phyloP scores from a whole-genome alignment of 2,797 vertebrate species.

The Vipera latastei region DNA sequence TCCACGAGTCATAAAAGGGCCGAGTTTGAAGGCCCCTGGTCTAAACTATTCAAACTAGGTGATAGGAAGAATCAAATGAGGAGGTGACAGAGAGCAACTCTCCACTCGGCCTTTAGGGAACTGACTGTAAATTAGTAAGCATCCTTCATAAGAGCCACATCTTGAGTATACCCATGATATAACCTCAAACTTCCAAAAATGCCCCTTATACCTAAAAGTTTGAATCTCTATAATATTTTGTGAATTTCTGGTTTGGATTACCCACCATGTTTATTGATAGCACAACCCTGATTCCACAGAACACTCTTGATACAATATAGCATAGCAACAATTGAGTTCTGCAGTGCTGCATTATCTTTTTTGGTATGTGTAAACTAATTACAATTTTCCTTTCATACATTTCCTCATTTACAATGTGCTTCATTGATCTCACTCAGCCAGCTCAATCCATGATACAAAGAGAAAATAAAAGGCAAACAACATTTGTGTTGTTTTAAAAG shows the following conservation, averaged over 20 bases:
- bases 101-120: not conserved
- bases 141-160: not conserved
- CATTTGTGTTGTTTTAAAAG: slow-evolving; percentile 43
- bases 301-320: not conserved
- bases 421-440: slow-evolving; percentile 35
- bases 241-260: not conserved
- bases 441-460: slow-evolving; percentile 29
- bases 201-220: not conserved
- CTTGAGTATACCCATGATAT: not conserved
- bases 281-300: slow-evolving; percentile 11
- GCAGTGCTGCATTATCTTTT: slow-evolving; percentile 11
- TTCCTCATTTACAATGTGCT: slow-evolving; percentile 48
- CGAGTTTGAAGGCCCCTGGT: no score
- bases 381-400: slow-evolving; percentile 28
- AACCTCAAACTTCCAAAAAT: not conserved
- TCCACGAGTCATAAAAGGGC: no score
- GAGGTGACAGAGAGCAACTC: not conserved
- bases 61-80: not conserved
- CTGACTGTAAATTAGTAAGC: not conserved
- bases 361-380: slow-evolving; percentile 30
- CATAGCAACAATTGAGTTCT: not conserved
- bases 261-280: not conserved
- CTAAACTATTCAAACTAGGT: not conserved
- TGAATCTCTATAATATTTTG: not conserved
- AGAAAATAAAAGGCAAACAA: slow-evolving; percentile 39